Evolutionary conservation across 2,797 vertebrate genomes (phyloP), one percentile per base, ranked within the genome.

Genomic region (Lindbergichthys nudifrons): DNA sequence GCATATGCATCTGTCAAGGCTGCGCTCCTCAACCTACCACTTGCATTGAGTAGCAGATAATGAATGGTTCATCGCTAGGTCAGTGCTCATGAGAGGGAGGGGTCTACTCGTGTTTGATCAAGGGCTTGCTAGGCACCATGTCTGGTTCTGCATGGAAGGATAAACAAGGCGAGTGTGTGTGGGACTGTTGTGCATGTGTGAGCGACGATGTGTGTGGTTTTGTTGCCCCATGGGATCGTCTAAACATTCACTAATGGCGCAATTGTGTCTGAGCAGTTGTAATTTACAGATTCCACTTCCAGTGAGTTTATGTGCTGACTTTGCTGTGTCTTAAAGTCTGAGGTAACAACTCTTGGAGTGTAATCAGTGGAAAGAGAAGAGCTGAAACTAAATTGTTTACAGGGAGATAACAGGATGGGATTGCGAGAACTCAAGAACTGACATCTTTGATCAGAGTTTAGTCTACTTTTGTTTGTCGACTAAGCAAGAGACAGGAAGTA

Each of bases 121-220:
- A 90, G 83, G 73, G 63, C 86, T 86, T 79, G 77, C 79, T 77
- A 87, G 87, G 81, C 85, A 85, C 77, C 66, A 0, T 84, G 91
- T 90, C 91, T 92, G 88, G 77, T 88, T 90, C 80, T 85, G 81
- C 89, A 89, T 87, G 84, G 73, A 88, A 83, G 89, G 73, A 91
- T 91, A 89, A 92, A 93, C 89, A 92, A 89, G 77, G 65, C 21
- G 32, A 74, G 79, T 87, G 87, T 68, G 84, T 70, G 78, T 52
- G 53, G 26, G 72, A 64, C 62, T 36, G 71, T 10, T 46, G 59
- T 73, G 77, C 16, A 5, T 71, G 77, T 66, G 69, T 12, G 30
- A 62, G 63, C 3, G 48, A 70, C 70, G 60, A 54, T 70, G 79
- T 80, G 87, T 73, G 80, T 52, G 73, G 76, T 79, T 85, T 62